Conservation (phyloP, 2,797 vertebrate species). For the Rhadinocentrus ornatus region DNA sequence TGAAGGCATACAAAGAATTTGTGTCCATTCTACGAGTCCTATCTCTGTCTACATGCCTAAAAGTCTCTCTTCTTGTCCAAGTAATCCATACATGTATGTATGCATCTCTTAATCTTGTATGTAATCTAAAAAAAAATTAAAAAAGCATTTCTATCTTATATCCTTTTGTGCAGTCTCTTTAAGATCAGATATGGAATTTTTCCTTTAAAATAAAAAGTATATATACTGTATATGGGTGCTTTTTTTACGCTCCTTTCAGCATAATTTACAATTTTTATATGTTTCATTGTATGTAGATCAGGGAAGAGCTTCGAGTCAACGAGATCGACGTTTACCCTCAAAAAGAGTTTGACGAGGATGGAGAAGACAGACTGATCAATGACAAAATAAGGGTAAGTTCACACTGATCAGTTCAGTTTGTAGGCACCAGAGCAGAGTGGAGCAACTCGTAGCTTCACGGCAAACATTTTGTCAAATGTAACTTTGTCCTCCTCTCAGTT, state of each 20-base stretch:
- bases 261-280: background rate
- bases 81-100: too few species aligned
- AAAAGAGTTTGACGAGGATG: constrained; percentile 97
- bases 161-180: background rate
- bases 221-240: background rate
- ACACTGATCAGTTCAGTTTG: background rate
- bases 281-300: constrained; percentile 83
- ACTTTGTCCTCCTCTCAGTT: background rate
- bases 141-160: too few species aligned
- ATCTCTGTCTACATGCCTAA: constrained; percentile 13
- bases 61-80: too few species aligned
- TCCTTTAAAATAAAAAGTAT: too few species aligned
- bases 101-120: too few species aligned
- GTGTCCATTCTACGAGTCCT: constrained; percentile 22
- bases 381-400: constrained; percentile 93
- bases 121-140: too few species aligned
- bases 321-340: constrained; percentile 97
- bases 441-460: background rate
- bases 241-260: background rate
- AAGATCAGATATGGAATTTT: too few species aligned
- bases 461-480: background rate
- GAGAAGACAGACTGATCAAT: constrained; percentile 93
- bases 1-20: constrained; percentile 26
- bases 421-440: background rate
- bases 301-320: constrained; percentile 92